Percentiles rank a stretch among this genome's conserved stretches.
These are phyloP conservation scores for Myocastor coypus DNA, from an alignment of 2,113 vertebrate species.

Conservation along the genomic window DNA sequence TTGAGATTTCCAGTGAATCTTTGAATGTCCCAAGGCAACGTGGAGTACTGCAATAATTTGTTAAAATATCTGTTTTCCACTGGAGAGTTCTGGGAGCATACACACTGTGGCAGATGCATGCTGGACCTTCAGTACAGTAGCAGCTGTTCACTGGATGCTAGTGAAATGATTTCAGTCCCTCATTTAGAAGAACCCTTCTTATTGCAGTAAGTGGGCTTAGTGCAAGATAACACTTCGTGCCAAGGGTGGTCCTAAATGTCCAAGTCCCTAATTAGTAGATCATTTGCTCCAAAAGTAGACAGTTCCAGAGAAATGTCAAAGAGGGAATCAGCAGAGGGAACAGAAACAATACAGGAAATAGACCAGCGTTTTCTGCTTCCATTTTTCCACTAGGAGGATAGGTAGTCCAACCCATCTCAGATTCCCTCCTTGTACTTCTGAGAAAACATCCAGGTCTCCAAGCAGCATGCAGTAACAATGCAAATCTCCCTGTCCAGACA, in stretches of 20 bases:
- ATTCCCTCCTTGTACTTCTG: neutral
- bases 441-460: neutral
- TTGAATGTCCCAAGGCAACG: neutral
- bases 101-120: neutral
- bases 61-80: neutral
- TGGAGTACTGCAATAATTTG: neutral
- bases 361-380: neutral
- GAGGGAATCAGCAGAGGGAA: neutral
- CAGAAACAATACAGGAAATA: neutral
- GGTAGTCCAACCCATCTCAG: neutral
- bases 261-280: fast-evolving
- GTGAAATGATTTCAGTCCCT: neutral
- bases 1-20: neutral
- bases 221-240: neutral
- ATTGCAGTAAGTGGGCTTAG: neutral
- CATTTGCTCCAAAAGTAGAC: fast-evolving
- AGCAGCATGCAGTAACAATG: neutral
- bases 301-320: neutral
- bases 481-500: neutral
- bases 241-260: fast-evolving
- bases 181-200: neutral
- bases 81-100: neutral
- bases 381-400: neutral
- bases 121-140: neutral
- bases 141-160: neutral